Conservation (phyloP, 2,888 invertebrate genomes). For the Leptogaster cylindrica region DNA sequence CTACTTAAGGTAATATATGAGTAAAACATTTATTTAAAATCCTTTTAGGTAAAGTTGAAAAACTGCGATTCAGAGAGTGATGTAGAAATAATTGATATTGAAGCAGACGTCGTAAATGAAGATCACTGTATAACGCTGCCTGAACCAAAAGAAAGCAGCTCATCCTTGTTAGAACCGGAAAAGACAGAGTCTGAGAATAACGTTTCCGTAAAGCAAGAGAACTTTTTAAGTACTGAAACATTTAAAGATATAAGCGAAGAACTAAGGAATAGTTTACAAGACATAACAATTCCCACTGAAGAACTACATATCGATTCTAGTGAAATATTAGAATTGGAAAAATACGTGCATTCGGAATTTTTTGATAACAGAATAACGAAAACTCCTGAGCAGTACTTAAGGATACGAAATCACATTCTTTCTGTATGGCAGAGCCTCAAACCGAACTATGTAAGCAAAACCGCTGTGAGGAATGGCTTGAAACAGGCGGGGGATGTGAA, state of each 20-base stretch:
- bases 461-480: slow-evolving; percentile 65
- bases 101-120: slow-evolving; percentile 59
- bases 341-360: slow-evolving; percentile 65
- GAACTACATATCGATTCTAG: slow-evolving; percentile 61
- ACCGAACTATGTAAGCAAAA: slow-evolving; percentile 68
- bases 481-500: slow-evolving; percentile 70
- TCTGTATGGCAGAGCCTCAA: slow-evolving; percentile 64
- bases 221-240: not conserved
- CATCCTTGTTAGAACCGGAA: no score
- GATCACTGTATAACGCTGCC: not conserved
- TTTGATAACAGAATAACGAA: slow-evolving; percentile 65
- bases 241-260: slow-evolving; percentile 41
- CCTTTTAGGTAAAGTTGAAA: slow-evolving; percentile 45
- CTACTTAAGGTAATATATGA: not conserved
- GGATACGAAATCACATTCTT: slow-evolving; percentile 68
- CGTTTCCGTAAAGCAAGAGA: not conserved
- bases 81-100: slow-evolving; percentile 68
- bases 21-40: not conserved
- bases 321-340: slow-evolving; percentile 64
- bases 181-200: not conserved
- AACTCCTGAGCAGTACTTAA: slow-evolving; percentile 66
- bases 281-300: slow-evolving; percentile 61
- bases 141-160: not conserved
- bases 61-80: slow-evolving; percentile 61
- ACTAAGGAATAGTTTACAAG: slow-evolving; percentile 51